A percentile compares a stretch with the other conserved stretches of the same genome.
These are phyloP conservation scores for Leucopsar rothschildi DNA, from an alignment of 2,113 vertebrate genomes.

Conservation along the genomic window DNA sequence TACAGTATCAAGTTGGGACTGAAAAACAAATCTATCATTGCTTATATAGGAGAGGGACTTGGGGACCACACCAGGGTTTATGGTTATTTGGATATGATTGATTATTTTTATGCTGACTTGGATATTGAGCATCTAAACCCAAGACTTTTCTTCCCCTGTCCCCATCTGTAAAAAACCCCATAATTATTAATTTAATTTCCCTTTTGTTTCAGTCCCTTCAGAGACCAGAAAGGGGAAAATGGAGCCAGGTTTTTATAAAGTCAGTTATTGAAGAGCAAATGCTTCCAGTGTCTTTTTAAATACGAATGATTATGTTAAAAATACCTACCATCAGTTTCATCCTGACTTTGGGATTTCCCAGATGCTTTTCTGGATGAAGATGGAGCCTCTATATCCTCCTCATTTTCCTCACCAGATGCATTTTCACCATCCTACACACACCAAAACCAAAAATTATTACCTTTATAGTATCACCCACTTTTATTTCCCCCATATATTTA, in stretches of 20 bases:
- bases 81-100: neutral
- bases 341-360: slow-evolving; percentile 41
- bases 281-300: neutral
- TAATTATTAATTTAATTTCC: neutral
- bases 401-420: slow-evolving; percentile 44
- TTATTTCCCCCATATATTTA: neutral
- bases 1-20: neutral
- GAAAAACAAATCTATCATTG: neutral
- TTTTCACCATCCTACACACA: slow-evolving; percentile 59
- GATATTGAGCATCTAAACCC: neutral
- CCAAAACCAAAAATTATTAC: neutral
- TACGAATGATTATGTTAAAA: rapidly evolving
- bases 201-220: neutral
- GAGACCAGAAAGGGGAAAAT: neutral
- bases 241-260: neutral
- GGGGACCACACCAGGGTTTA: neutral
- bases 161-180: neutral
- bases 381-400: slow-evolving; percentile 63
- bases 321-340: slow-evolving; percentile 63
- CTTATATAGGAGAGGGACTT: rapidly evolving
- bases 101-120: neutral
- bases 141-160: neutral
- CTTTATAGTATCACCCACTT: neutral
- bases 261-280: neutral
- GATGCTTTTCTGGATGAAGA: slow-evolving; percentile 72